Base-by-base conservation (phyloP, 2,113 vertebrate species). In the Prochilodus magdalenae region DNA sequence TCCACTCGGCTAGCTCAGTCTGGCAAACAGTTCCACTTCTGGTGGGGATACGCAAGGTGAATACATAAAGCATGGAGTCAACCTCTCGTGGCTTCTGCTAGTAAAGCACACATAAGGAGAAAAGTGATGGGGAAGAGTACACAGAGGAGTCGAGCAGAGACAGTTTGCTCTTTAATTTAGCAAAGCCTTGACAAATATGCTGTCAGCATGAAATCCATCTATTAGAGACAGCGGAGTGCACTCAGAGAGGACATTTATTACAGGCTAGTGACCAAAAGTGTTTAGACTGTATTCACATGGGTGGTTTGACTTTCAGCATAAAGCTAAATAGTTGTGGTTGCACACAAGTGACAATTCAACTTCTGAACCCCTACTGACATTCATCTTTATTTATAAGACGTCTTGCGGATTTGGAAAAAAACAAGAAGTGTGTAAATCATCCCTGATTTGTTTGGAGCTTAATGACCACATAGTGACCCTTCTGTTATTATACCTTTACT, bases 391-490 rank as follows among this genome's bases (percentile, higher is more conserved):
- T 63, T 67, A 67, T 30, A 49, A 72, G 44, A 80, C 7, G 24
- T 51, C 55, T 63, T 27, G 2, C 29, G 51, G 26, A 36, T 29
- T 63, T 81, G 67, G 78, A 85, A 83, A 88, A 89, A 87, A 91
- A 92, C 91, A 89, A 88, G 89, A 90, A 90, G 89, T 84, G 80
- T 86, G 88, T 89, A 91, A 93, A 93, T 36, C 91, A 90, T 89
- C 86, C 89, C 79, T 89, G 90, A 90, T 90, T 87, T 40, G 77
- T 75, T 24, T 73, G 29, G 60, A 66, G 82, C 91, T 86, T 15
- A 79, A 65, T 92, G 83, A 91, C 91, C 63, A 84, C 79, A 79
- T 86, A 86, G 87, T 87, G 90, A 90, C 85, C 85, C 80, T 4
- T 69, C 7, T 40, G 88, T 86, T 47, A 88, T 53, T 89, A 57